Conservation (phyloP, 2,797 vertebrate species). For the Spea hammondii region DNA sequence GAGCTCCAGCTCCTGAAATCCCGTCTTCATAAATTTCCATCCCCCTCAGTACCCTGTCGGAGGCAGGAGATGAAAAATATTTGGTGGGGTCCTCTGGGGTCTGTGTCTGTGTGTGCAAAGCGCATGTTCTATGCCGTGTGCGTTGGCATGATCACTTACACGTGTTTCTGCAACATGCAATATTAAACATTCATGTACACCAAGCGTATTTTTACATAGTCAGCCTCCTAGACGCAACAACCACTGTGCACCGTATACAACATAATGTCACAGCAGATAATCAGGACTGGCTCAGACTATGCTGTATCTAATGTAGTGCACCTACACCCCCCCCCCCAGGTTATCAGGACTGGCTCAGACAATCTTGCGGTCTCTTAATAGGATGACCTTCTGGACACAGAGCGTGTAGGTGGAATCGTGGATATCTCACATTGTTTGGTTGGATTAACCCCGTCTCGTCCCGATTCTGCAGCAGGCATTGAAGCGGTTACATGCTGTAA, state of each 20-base stretch:
- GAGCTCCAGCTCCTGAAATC: conserved; percentile 37
- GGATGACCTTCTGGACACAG: background rate
- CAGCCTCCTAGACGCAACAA: too few species aligned
- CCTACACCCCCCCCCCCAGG: background rate
- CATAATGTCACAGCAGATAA: too few species aligned
- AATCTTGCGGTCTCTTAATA: background rate
- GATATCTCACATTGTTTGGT: background rate
- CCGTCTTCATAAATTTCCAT: conserved; percentile 41
- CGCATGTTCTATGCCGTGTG: background rate
- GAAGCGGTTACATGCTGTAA: conserved; percentile 48
- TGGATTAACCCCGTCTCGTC: conserved; percentile 11
- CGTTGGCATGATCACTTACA: conserved; percentile 5
- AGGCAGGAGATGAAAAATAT: conserved; percentile 12
- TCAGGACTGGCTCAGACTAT: too few species aligned
- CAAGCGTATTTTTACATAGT: too few species aligned
- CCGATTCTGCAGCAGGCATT: conserved; percentile 4
- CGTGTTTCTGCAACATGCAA: background rate
- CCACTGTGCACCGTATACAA: too few species aligned
- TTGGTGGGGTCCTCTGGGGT: conserved; percentile 8
- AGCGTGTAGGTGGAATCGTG: background rate
- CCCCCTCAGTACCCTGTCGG: conserved; percentile 8
- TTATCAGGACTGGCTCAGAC: background rate
- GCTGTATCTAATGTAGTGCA: too few species aligned
- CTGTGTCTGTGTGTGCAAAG: background rate
- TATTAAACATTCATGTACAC: background rate